Percentiles rank a stretch among this genome's conserved stretches.
These are phyloP conservation scores for Meloidogyne hapla DNA, from an alignment of 1,140 invertebrate genomes.

Conservation along the genomic window DNA sequence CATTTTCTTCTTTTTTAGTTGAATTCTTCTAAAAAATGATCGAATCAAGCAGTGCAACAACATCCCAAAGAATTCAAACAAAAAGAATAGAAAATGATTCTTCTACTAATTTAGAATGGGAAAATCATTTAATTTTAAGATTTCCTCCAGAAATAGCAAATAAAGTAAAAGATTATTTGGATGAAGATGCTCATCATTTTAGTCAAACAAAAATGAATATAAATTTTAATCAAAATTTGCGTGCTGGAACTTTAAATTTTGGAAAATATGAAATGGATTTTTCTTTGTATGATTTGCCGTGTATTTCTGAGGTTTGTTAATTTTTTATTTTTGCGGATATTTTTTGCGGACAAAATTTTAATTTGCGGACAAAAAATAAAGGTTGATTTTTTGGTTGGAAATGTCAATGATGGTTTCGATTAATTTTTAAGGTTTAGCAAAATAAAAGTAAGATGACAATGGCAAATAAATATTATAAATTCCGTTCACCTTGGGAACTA, in stretches of 20 bases:
- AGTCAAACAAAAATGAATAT: slow-evolving; percentile 30
- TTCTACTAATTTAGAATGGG: slow-evolving; percentile 48
- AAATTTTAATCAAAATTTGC: slow-evolving; percentile 48
- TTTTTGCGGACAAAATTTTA: neutral
- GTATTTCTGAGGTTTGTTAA: slow-evolving; percentile 51
- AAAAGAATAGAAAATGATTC: slow-evolving; percentile 3
- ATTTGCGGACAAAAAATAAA: too few relatives aligned
- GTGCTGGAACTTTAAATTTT: slow-evolving; percentile 47
- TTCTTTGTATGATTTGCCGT: slow-evolving; percentile 57
- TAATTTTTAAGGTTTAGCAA: too few relatives aligned
- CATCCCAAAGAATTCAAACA: neutral
- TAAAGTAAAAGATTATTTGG: slow-evolving; percentile 29
- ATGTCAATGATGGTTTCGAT: too few relatives aligned
- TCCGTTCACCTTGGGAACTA: too few relatives aligned
- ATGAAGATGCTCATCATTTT: slow-evolving; percentile 13
- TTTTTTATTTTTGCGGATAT: neutral
- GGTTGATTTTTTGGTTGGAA: too few relatives aligned
- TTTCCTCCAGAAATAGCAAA: slow-evolving; percentile 53
- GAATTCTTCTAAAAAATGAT: neutral
- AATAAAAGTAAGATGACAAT: too few relatives aligned
- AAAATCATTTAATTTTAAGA: slow-evolving; percentile 57
- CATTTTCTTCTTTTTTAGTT: neutral
- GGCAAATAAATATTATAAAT: too few relatives aligned
- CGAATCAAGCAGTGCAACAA: neutral
- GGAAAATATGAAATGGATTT: slow-evolving; percentile 47